Evolutionary conservation across 2,888 invertebrate genomes (phyloP), one percentile per base, ranked within the genome.

Genomic region (Bugulina stolonifera): DNA sequence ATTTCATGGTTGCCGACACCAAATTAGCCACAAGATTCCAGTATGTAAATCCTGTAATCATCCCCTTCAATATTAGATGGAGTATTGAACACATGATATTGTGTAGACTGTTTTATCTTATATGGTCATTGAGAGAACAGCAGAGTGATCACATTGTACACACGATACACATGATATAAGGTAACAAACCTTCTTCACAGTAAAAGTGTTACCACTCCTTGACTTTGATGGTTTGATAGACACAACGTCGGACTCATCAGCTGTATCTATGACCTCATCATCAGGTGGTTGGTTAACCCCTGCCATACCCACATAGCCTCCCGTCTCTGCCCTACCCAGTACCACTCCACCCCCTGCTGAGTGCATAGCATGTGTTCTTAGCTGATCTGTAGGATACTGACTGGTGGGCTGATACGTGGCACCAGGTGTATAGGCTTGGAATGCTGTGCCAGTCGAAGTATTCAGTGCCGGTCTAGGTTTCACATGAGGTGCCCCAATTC

Each of bases 151-250:
- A n/a, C n/a, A n/a, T n/a, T n/a, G n/a, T n/a, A n/a, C n/a, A n/a
- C n/a, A n/a, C n/a, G n/a, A n/a, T n/a, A n/a, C n/a, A n/a, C n/a
- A n/a, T n/a, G n/a, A n/a, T n/a, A n/a, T n/a, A n/a, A n/a, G n/a
- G n/a, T n/a, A n/a, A n/a, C n/a, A n/a, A n/a, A 70, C 70, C 70
- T 70, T 70, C 23, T 70, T 70, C 10, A 70, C 70, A 23, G 70
- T 70, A 27, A 54, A 54, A 23, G 70, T 54, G 23, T 70, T 70
- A 2, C 52, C 70, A 70, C 43, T 54, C n/a, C 70, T 22, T 3
- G 23, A 23, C 29, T 43, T 54, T 3, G 70, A 35, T 14, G 70
- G 43, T 70, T 43, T 54, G n/a, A 70, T 70, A 32, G 70, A 54
- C 43, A 70, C 54, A 29, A 54, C 43, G 23, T 70, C 70, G 2